phyloP scores from a whole-genome alignment of 2,113 vertebrate species.

The Miniopterus natalensis region DNA sequence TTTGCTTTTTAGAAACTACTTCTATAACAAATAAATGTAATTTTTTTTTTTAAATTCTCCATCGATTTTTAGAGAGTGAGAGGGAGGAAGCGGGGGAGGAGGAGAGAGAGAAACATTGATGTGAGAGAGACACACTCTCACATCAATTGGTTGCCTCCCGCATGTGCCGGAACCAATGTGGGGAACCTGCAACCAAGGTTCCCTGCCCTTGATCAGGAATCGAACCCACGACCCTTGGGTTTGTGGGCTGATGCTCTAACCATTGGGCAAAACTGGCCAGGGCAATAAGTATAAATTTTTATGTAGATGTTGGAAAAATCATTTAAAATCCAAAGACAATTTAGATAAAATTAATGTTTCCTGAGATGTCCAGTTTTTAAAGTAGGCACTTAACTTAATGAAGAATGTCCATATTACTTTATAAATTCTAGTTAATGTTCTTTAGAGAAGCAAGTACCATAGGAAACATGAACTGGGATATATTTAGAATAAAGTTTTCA shows the following conservation, averaged over 20 bases:
- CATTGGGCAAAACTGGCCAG: too few species aligned
- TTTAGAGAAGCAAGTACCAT: not conserved
- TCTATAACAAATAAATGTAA: not conserved
- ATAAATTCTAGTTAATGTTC: constrained; percentile 15
- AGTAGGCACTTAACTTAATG: not conserved
- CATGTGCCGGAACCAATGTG: too few species aligned
- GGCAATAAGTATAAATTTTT: constrained; percentile 10
- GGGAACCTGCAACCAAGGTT: too few species aligned
- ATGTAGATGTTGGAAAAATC: constrained; percentile 5
- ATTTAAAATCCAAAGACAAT: constrained; percentile 28
- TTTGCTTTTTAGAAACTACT: constrained; percentile 63
- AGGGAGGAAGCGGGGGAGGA: too few species aligned
- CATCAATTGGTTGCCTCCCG: too few species aligned
- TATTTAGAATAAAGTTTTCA: not conserved
- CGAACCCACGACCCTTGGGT: too few species aligned
- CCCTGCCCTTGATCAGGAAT: too few species aligned
- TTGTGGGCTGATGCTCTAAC: too few species aligned
- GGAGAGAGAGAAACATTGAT: too few species aligned
- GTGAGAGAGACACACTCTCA: too few species aligned
- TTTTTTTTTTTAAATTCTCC: not conserved
- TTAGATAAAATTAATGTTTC: constrained; percentile 8
- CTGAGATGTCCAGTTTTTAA: constrained; percentile 38
- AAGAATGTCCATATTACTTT: not conserved
- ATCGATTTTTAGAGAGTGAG: not conserved
- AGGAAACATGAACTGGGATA: constrained; percentile 16